Conservation (phyloP, 2,113 vertebrate genomes). For the Pterocles orientalis region DNA sequence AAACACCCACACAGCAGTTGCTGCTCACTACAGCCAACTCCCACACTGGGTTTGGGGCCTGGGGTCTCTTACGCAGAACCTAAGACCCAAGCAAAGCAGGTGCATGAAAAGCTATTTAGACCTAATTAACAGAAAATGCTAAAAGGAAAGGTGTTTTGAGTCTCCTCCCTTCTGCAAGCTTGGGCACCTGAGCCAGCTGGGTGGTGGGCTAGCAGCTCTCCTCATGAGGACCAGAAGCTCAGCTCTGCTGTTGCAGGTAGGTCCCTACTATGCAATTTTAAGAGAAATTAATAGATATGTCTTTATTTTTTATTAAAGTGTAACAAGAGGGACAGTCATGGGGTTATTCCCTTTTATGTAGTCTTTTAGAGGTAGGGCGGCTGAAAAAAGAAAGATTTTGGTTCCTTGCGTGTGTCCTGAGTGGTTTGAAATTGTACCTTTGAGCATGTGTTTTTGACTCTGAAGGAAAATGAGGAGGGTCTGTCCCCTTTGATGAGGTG, state of each 20-base stretch:
- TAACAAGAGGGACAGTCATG: fast-evolving
- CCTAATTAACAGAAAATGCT: background rate
- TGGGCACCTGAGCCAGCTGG: background rate
- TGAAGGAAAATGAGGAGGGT: background rate
- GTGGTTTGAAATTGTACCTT: background rate
- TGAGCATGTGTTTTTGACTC: background rate
- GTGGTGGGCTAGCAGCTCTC: background rate
- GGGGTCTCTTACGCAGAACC: background rate
- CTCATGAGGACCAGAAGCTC: background rate
- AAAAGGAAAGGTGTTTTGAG: background rate
- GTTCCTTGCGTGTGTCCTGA: background rate
- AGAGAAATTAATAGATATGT: background rate
- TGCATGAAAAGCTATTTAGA: background rate
- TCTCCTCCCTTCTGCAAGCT: fast-evolving
- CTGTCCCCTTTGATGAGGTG: background rate
- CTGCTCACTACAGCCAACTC: conserved; percentile 31
- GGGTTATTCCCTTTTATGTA: background rate
- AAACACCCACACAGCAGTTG: conserved; percentile 32
- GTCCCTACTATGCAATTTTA: background rate
- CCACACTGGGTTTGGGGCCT: background rate
- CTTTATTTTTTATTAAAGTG: background rate
- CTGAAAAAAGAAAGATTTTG: background rate
- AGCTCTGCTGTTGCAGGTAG: background rate
- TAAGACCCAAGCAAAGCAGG: conserved; percentile 16
- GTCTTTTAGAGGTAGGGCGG: background rate